Evolutionary conservation across 2,797 vertebrate species (phyloP), one percentile per base, ranked within the genome.

Genomic region (Neomorphus geoffroyi): DNA sequence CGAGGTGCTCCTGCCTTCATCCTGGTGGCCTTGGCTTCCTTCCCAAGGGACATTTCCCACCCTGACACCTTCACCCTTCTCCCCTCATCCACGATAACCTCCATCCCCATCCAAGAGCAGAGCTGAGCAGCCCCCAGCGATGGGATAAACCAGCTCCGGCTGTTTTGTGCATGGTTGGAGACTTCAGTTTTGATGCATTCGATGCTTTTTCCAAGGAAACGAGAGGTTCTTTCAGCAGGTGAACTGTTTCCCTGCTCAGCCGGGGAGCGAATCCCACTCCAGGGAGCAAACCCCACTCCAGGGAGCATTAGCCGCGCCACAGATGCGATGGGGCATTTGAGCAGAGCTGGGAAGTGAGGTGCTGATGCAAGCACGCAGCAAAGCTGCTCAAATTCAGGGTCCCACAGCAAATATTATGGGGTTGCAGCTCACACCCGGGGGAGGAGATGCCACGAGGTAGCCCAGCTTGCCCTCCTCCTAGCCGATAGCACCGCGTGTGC

Each of bases 381-480:
- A 37, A 88, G 7, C 17, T 3, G 11, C 3, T 37, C 10, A 30
- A 19, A 35, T 79, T 13, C 2, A 7, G 12, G 37, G 15, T 48
- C 28, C 43, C 32, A 14, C 6, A 8, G 56, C 23, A 28, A 19
- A 22, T 85, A 26, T 1, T 1, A 11, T 43, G 32, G 23, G 11
- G 8, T 9, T 54, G 33, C 0, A 19, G 33, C 30, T 32, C 24
- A 1, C 0, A 7, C 17, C 41, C 13, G 5, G 73, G 58, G 50
- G 19, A 57, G 64, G 41, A 39, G 57, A 30, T 35, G 48, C 24
- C 9, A 5, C 0, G 0, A 53, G 9, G 18, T 10, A 7, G 22
- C 24, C 57, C 3, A 1, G 24, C 13, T n/a, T 3, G 0, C 30
- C 23, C 39, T 41, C 14, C 21, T 65, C 67, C 64, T 0, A 0